These are phyloP conservation scores for Bradypus variegatus DNA, from an alignment of 2,797 vertebrate species.

Conservation along the genomic window DNA sequence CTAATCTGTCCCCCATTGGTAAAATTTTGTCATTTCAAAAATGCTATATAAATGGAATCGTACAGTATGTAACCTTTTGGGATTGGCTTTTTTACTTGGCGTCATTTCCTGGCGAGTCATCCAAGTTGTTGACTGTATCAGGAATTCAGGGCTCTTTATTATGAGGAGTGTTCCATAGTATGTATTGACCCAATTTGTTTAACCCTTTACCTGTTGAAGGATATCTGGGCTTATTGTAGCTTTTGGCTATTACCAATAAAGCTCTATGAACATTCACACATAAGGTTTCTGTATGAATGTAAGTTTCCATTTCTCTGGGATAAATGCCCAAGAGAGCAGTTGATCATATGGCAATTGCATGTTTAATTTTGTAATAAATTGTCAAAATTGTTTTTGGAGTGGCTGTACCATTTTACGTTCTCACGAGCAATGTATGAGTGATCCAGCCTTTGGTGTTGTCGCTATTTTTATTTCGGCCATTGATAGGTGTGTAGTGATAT, in stretches of 20 bases:
- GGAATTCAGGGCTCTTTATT: background rate
- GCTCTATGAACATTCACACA: background rate
- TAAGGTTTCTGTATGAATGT: background rate
- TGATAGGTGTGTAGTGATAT: background rate
- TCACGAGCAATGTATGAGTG: background rate
- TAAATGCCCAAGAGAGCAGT: background rate
- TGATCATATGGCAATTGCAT: background rate
- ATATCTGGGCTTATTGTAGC: background rate
- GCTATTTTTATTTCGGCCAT: background rate
- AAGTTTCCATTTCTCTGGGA: background rate
- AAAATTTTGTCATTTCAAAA: background rate
- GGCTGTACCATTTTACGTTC: background rate
- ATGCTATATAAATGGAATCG: background rate
- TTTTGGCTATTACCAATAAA: constrained; percentile 11
- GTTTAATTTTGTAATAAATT: constrained; percentile 15
- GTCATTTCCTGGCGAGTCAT: background rate
- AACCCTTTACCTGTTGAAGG: background rate
- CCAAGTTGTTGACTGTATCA: background rate
- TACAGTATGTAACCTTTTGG: background rate
- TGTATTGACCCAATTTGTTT: background rate
- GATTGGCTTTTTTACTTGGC: background rate
- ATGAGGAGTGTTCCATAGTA: background rate
- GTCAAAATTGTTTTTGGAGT: background rate
- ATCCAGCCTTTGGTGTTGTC: background rate
- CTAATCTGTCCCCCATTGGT: background rate